These are phyloP conservation scores for Sorex fumeus DNA, from an alignment of 2,113 vertebrate species.

Conservation along the genomic window DNA sequence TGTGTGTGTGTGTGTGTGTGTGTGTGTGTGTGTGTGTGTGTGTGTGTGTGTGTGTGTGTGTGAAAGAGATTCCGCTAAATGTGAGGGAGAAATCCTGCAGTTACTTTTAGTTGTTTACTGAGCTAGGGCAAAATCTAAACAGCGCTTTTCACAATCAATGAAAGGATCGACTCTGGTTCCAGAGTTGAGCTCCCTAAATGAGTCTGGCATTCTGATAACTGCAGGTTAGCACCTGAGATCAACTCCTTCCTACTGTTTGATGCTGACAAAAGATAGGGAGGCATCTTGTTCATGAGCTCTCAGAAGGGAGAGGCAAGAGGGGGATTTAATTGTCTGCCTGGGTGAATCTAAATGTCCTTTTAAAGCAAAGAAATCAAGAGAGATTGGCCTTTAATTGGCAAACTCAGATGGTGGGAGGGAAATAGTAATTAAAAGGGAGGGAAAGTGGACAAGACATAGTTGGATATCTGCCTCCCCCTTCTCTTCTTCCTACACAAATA, in stretches of 20 bases:
- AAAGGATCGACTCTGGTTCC: slow-evolving; percentile 66
- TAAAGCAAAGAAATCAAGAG: slow-evolving; percentile 74
- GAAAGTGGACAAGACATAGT: slow-evolving; percentile 24
- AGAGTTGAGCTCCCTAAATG: slow-evolving; percentile 80
- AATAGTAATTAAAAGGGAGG: slow-evolving; percentile 62
- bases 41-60: neutral
- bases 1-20: neutral
- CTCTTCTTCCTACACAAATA: neutral
- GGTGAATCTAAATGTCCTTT: slow-evolving; percentile 76
- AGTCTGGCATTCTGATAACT: slow-evolving; percentile 81
- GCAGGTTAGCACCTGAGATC: slow-evolving; percentile 84
- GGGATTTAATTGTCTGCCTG: slow-evolving; percentile 80
- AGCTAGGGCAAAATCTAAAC: slow-evolving; percentile 66
- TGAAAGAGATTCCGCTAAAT: neutral
- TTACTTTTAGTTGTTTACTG: slow-evolving; percentile 80
- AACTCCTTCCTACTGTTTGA: slow-evolving; percentile 64
- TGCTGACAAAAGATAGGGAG: slow-evolving; percentile 69
- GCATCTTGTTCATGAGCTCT: slow-evolving; percentile 66
- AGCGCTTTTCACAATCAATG: slow-evolving; percentile 78
- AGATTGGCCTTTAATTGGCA: slow-evolving; percentile 75
- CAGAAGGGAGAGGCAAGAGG: neutral
- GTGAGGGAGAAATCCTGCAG: slow-evolving; percentile 61
- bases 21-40: neutral
- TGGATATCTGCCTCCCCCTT: rapidly evolving
- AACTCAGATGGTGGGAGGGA: slow-evolving; percentile 52